Conservation (phyloP, 2,888 invertebrate species). For the Ichneumoninae sp. region DNA sequence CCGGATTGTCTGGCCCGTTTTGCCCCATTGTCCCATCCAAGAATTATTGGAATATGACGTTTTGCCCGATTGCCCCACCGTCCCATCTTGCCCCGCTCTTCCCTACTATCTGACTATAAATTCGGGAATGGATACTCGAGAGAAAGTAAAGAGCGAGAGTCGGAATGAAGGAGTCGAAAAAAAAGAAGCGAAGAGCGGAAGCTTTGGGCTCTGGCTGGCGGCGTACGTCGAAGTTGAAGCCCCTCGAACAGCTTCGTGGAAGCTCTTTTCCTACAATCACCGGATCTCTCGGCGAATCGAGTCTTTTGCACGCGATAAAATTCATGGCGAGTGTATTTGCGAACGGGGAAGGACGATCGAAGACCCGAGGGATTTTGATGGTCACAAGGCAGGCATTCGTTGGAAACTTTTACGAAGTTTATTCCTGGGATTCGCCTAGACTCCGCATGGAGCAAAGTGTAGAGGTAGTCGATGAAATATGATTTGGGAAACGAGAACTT, state of each 20-base stretch:
- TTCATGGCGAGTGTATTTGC: conserved; percentile 52
- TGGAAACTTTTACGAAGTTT: conserved; percentile 1
- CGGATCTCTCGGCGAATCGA: conserved; percentile 51
- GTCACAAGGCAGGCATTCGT: background rate
- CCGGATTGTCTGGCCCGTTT: too few species aligned
- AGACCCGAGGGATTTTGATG: conserved; percentile 36
- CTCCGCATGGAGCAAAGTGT: background rate
- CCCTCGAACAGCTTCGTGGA: conserved; percentile 9
- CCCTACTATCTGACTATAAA: conserved; percentile 50
- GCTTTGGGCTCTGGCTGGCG: background rate
- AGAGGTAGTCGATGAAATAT: conserved; percentile 13
- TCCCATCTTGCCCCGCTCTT: too few species aligned
- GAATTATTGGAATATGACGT: too few species aligned
- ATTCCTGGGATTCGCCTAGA: background rate
- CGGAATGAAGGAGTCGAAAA: conserved; percentile 5
- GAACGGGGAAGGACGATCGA: conserved; percentile 27
- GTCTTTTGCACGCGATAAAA: conserved; percentile 59
- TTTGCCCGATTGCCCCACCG: too few species aligned
- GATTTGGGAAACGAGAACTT: conserved; percentile 21
- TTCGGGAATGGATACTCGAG: conserved; percentile 44
- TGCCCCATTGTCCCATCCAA: too few species aligned
- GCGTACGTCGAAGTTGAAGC: conserved; percentile 9
- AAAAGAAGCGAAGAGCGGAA: conserved; percentile 27
- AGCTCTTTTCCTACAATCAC: conserved; percentile 39
- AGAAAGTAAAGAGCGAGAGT: conserved; percentile 24